phyloP scores from a whole-genome alignment of 1,140 invertebrate genomes.

The Drosophila suzukii region DNA sequence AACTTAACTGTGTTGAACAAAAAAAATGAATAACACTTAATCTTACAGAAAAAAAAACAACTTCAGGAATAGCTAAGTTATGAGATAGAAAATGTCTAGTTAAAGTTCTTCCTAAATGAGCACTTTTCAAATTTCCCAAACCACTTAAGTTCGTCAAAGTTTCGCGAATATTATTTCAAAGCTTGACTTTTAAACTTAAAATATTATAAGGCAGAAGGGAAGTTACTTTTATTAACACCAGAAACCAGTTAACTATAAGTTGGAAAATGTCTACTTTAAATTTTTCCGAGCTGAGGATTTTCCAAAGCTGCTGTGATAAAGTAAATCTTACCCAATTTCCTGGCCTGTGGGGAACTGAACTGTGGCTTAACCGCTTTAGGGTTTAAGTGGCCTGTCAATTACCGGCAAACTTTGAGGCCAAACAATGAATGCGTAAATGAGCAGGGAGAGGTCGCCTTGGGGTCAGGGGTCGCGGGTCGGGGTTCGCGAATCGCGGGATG shows the following conservation, averaged over 20 bases:
- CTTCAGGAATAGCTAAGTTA: too few relatives aligned
- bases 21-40: too few relatives aligned
- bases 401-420: constrained; percentile 45
- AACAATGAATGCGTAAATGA: constrained; percentile 46
- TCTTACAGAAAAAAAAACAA: too few relatives aligned
- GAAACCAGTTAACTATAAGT: background rate
- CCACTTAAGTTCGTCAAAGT: too few relatives aligned
- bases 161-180: background rate
- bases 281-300: background rate
- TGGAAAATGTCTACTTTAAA: constrained; percentile 2
- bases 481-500: background rate
- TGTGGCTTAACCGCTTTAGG: constrained; percentile 26
- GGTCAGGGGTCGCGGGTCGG: background rate
- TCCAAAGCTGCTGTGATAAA: constrained; percentile 4
- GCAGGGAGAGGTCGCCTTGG: constrained; percentile 10
- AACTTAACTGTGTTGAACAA: too few relatives aligned
- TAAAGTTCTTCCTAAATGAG: too few relatives aligned
- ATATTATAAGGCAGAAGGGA: background rate
- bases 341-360: constrained; percentile 15
- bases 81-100: too few relatives aligned
- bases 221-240: too few relatives aligned
- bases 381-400: constrained; percentile 53
- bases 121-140: too few relatives aligned
- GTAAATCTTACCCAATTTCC: constrained; percentile 30
- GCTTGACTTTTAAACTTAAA: background rate